Evolutionary conservation across 2,888 invertebrate genomes (phyloP).

Genomic region (Sesamia inferens): DNA sequence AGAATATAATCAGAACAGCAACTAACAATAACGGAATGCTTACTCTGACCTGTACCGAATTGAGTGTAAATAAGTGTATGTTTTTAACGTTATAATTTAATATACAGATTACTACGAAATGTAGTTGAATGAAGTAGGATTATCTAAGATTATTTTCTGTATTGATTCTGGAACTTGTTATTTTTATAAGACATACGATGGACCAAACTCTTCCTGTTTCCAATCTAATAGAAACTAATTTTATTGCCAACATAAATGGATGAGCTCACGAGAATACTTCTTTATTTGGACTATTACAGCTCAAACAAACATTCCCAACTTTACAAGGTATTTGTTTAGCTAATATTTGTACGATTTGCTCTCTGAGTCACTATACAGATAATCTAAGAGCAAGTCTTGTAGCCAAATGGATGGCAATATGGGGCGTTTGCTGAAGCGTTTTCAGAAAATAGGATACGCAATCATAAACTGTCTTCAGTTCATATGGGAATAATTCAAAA

Average conservation of each 20-base stretch:
- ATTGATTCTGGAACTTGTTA: not conserved
- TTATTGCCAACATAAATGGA: constrained; percentile 35
- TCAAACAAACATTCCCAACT: constrained; percentile 43
- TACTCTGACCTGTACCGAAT: too few relatives aligned
- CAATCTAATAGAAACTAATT: constrained; percentile 28
- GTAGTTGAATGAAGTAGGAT: not conserved
- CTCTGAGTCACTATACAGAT: constrained; percentile 69
- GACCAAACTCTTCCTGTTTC: constrained; percentile 2
- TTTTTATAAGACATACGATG: constrained; percentile 1
- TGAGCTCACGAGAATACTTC: constrained; percentile 24
- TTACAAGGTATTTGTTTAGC: constrained; percentile 47
- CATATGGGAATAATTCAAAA: constrained; percentile 85
- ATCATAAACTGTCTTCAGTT: constrained; percentile 85
- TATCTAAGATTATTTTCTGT: not conserved
- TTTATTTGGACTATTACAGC: constrained; percentile 32
- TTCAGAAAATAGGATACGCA: constrained; percentile 78
- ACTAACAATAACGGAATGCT: too few relatives aligned
- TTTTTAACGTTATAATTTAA: too few relatives aligned
- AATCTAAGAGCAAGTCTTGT: constrained; percentile 70
- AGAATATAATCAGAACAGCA: too few relatives aligned
- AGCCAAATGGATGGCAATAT: constrained; percentile 81
- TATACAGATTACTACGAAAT: too few relatives aligned
- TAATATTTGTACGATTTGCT: constrained; percentile 52
- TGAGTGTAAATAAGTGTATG: too few relatives aligned
- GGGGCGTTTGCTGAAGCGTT: constrained; percentile 74